Conservation (phyloP, 2,888 invertebrate species). For the Clepsis dumicolana region DNA sequence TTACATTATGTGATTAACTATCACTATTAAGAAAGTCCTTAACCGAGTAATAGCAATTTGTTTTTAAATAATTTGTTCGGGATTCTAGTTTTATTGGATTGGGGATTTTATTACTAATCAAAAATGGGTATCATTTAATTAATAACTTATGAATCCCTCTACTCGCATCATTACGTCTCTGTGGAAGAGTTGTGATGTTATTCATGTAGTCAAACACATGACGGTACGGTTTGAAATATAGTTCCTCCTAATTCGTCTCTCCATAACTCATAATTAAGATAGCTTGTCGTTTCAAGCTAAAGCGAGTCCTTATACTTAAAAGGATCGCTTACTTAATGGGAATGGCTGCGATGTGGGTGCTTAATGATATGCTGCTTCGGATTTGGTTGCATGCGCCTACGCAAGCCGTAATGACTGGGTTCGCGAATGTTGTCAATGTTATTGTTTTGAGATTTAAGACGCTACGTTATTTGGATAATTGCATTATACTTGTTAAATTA, state of each 20-base stretch:
- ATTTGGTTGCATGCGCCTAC: constrained; percentile 38
- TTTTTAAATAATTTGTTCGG: too few relatives aligned
- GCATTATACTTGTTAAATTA: too few relatives aligned
- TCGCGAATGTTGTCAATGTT: constrained; percentile 20
- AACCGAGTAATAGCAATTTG: too few relatives aligned
- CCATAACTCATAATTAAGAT: constrained; percentile 21
- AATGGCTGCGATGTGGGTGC: constrained; percentile 6
- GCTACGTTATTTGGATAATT: background rate
- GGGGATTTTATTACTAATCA: too few relatives aligned
- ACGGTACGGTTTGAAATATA: background rate
- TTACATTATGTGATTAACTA: too few relatives aligned
- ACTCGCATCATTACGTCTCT: too few relatives aligned
- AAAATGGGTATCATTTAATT: too few relatives aligned
- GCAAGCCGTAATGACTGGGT: constrained; percentile 13
- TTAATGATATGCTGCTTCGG: constrained; percentile 16
- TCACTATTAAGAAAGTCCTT: too few relatives aligned
- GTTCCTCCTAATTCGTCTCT: background rate
- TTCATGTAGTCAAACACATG: background rate
- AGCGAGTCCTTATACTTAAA: constrained; percentile 22
- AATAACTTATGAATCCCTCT: too few relatives aligned
- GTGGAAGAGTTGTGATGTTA: too few relatives aligned
- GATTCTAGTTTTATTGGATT: too few relatives aligned
- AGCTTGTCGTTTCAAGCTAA: background rate
- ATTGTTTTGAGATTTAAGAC: background rate
- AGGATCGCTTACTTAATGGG: constrained; percentile 26